A percentile compares a stretch with the other conserved stretches of the same genome.
Conservation (phyloP, 2,797 vertebrate genomes). For the Hypotaenidia philippensis region DNA sequence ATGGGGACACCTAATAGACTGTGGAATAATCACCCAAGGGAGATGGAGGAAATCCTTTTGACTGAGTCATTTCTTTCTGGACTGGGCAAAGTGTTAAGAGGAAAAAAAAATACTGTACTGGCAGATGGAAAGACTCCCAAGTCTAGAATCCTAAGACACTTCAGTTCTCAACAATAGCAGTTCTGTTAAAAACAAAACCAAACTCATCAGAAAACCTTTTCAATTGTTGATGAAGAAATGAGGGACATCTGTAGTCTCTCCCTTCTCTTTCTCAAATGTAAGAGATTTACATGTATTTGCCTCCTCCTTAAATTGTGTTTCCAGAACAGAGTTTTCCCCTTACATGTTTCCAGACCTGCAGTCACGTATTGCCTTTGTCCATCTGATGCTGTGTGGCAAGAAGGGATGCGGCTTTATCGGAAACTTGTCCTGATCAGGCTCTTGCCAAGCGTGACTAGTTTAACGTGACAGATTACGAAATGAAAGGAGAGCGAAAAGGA, state of each 20-base stretch:
- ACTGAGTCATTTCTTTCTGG: constrained; percentile 49
- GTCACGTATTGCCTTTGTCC: not conserved
- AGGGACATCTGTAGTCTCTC: not conserved
- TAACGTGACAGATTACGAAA: constrained; percentile 25
- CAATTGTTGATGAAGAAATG: not conserved
- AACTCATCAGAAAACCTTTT: not conserved
- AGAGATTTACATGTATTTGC: not conserved
- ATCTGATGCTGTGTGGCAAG: not conserved
- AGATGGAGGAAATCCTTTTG: not conserved
- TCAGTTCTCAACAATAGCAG: not conserved
- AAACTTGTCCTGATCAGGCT: not conserved
- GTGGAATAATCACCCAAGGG: constrained; percentile 6
- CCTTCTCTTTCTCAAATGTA: not conserved
- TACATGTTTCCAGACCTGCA: not conserved
- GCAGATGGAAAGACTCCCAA: not conserved
- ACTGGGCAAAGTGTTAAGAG: not conserved
- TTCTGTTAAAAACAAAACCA: not conserved
- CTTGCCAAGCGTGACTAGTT: not conserved
- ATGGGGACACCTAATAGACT: not conserved
- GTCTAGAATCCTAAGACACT: not conserved
- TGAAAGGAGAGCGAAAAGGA: not conserved
- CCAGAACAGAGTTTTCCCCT: not conserved
- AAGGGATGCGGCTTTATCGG: not conserved
- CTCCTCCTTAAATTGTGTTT: not conserved
- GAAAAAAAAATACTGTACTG: not conserved